Percentiles rank a stretch among this genome's conserved stretches.
These are phyloP conservation scores for Drosophila buzzatii DNA, from an alignment of 2,888 invertebrate genomes.

Conservation along the genomic window DNA sequence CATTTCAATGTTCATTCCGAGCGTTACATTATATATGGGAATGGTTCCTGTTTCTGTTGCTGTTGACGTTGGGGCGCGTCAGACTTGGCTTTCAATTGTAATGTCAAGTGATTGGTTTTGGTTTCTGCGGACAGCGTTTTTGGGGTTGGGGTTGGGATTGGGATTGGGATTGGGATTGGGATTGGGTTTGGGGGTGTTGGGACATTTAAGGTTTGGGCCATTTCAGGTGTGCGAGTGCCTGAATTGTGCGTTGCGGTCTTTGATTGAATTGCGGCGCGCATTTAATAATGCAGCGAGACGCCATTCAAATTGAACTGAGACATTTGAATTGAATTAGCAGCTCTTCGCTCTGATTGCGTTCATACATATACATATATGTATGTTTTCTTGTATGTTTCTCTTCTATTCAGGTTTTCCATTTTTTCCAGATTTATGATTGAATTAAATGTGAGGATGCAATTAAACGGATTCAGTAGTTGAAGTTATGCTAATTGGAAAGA, in stretches of 20 bases:
- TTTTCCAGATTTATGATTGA: background rate
- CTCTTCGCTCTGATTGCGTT: slow-evolving; percentile 36
- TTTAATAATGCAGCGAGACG: slow-evolving; percentile 66
- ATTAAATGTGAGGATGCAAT: no score
- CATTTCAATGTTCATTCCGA: slow-evolving; percentile 20
- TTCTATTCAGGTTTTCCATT: background rate
- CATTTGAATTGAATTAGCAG: slow-evolving; percentile 69
- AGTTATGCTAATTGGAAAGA: no score
- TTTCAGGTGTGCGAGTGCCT: slow-evolving; percentile 7
- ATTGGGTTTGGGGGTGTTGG: background rate
- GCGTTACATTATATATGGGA: slow-evolving; percentile 28
- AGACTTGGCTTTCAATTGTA: slow-evolving; percentile 62
- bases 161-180: background rate
- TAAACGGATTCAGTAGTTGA: no score
- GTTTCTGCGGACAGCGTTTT: slow-evolving; percentile 17
- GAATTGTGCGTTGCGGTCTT: slow-evolving; percentile 41
- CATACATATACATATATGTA: background rate
- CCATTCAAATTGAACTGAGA: slow-evolving; percentile 45
- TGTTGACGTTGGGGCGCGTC: slow-evolving; percentile 17
- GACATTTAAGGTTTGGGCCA: slow-evolving; percentile 1
- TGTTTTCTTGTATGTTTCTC: background rate
- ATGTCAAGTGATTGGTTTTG: slow-evolving; percentile 75
- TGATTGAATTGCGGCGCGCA: slow-evolving; percentile 62
- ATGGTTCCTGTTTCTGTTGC: slow-evolving; percentile 11
- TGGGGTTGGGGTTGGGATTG: background rate